Conservation (phyloP, 2,888 invertebrate species). For the Trachelus tabidus region DNA sequence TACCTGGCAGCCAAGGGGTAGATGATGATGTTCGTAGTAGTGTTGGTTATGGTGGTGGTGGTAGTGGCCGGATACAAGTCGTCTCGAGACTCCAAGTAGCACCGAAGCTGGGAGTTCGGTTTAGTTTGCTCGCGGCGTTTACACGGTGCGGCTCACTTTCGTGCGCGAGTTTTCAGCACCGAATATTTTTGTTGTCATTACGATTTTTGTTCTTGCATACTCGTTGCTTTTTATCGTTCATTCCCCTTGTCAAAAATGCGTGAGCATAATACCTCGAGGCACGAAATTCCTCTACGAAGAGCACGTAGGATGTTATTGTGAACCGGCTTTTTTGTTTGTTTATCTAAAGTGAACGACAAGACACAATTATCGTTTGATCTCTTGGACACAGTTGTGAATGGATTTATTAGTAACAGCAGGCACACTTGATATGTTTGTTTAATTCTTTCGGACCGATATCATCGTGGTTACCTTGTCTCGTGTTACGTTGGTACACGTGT, state of each 20-base stretch:
- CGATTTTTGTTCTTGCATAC: background rate
- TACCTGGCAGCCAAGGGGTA: constrained; percentile 11
- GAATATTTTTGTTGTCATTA: background rate
- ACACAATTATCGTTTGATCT: background rate
- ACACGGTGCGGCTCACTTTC: constrained; percentile 33
- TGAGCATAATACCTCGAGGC: background rate
- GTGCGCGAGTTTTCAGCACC: background rate
- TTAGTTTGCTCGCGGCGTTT: constrained; percentile 63
- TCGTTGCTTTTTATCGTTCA: background rate
- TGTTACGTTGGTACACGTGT: background rate
- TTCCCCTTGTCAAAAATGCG: background rate
- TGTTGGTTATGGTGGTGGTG: constrained; percentile 17
- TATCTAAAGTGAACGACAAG: background rate
- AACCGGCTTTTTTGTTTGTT: background rate
- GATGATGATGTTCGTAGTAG: background rate
- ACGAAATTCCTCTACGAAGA: background rate
- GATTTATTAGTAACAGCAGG: background rate
- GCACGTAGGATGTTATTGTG: background rate
- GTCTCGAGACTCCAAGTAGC: constrained; percentile 26
- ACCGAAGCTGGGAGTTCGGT: constrained; percentile 33
- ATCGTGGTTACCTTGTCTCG: background rate
- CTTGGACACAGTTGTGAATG: background rate
- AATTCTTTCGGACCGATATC: background rate
- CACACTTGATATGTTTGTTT: background rate
- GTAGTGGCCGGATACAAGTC: constrained; percentile 38